Evolutionary conservation across 2,797 vertebrate species (phyloP), one percentile per base, ranked within the genome.

Genomic region (Pseudopleuronectes americanus): DNA sequence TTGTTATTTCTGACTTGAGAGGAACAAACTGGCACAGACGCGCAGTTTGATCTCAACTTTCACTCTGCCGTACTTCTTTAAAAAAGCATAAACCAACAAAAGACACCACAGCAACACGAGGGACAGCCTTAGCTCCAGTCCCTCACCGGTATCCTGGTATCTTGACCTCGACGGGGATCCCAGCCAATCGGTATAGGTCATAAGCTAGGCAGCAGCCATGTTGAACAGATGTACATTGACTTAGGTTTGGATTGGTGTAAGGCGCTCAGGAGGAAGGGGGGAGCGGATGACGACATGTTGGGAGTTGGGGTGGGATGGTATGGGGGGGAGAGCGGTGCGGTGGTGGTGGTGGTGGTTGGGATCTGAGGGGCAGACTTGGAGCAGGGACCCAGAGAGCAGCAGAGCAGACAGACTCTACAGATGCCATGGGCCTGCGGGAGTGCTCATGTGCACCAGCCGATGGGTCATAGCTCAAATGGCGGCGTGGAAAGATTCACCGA

Each of bases 211-310:
- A 76, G 89, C 82, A 67, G 87, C 88, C 77, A 84, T 87, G 79
- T 88, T 90, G 90, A 92, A 90, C 89, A 94, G 90, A 92, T 93
- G 90, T 75, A 90, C 83, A 71, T 63, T 84, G 90, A 89, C 89
- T 92, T 91, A 87, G 81, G 79, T 83, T 86, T 81, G 85, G 84
- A 89, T 81, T 79, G 84, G 76, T 36, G 57, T 84, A 88, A 87
- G 61, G 79, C 79, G 68, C 86, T 89, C 80, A 68, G 62, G 57
- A 71, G 59, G 59, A 74, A 59, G 55, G 57, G 10, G 83, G 17
- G 80, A 38, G 73, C 10, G 49, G 75, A 79, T 85, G 83, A 80
- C 62, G 79, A 76, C 79, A 77, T 87, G 62, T 74, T 70, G 79
- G 63, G 80, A 84, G 83, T 43, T 14, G 59, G 71, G 78, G 51